Conservation (phyloP, 2,888 invertebrate species). For the Gortyna flavago region DNA sequence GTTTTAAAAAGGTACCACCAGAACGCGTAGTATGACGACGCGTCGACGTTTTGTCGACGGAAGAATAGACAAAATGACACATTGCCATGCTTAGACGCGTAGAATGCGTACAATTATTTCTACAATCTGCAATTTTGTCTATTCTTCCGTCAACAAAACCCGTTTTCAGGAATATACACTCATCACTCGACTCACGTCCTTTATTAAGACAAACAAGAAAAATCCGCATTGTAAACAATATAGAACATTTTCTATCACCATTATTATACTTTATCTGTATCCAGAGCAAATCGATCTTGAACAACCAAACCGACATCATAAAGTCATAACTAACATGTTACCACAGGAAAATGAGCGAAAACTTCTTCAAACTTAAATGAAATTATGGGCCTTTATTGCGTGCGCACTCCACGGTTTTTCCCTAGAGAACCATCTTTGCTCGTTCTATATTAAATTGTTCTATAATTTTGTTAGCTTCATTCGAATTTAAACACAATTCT, state of each 20-base stretch:
- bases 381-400: slow-evolving; percentile 71
- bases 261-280: slow-evolving; percentile 65
- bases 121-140: too few species aligned
- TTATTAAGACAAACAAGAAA: slow-evolving; percentile 29
- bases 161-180: too few species aligned
- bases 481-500: slow-evolving; percentile 61
- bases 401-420: slow-evolving; percentile 79
- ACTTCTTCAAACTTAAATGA: background rate
- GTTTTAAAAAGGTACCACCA: background rate
- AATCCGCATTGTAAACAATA: slow-evolving; percentile 32
- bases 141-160: too few species aligned
- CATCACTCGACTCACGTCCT: background rate
- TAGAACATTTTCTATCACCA: slow-evolving; percentile 70
- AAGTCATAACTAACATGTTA: slow-evolving; percentile 68
- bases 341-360: slow-evolving; percentile 70
- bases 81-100: too few species aligned
- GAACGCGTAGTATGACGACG: too few species aligned
- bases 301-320: slow-evolving; percentile 67
- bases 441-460: slow-evolving; percentile 87
- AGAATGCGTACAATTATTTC: too few species aligned
- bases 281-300: slow-evolving; percentile 88
- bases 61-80: too few species aligned
- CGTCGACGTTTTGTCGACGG: too few species aligned
- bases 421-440: slow-evolving; percentile 89
- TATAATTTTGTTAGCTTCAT: slow-evolving; percentile 76